Percentiles rank a stretch among this genome's conserved stretches.
Evolutionary conservation across 1,140 invertebrate species (phyloP).

Genomic region (Bicyclus anynana): DNA sequence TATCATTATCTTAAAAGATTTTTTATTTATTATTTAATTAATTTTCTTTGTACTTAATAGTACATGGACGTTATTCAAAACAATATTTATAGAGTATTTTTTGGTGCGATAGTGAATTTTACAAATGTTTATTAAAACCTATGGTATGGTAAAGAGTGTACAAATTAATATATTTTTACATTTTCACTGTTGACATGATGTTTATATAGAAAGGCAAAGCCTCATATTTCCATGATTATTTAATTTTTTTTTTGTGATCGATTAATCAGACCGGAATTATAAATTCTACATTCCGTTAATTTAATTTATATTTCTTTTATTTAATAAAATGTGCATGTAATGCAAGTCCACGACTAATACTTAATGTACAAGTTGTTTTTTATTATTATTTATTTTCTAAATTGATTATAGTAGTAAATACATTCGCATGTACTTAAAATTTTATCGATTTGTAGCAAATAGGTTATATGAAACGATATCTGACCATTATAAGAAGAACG

Average conservation of each 20-base stretch:
- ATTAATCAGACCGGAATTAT: slow-evolving; percentile 65
- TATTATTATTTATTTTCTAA: slow-evolving; percentile 56
- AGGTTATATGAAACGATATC: slow-evolving; percentile 24
- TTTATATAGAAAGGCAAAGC: slow-evolving; percentile 63
- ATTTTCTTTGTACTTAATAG: slow-evolving; percentile 57
- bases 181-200: slow-evolving; percentile 65
- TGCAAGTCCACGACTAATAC: slow-evolving; percentile 75
- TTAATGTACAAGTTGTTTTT: slow-evolving; percentile 71
- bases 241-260: slow-evolving; percentile 63
- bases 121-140: slow-evolving; percentile 68
- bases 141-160: slow-evolving; percentile 65
- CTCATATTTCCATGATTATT: slow-evolving; percentile 63
- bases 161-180: slow-evolving; percentile 77
- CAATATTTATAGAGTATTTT: slow-evolving; percentile 63
- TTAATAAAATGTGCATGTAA: slow-evolving; percentile 60
- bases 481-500: slow-evolving; percentile 23
- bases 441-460: slow-evolving; percentile 31
- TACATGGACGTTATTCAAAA: slow-evolving; percentile 53
- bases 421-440: slow-evolving; percentile 63
- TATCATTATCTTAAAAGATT: slow-evolving; percentile 50
- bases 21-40: slow-evolving; percentile 65
- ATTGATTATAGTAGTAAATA: slow-evolving; percentile 35
- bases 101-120: slow-evolving; percentile 76
- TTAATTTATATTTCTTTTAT: slow-evolving; percentile 48
- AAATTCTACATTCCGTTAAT: slow-evolving; percentile 73